Base-by-base conservation (phyloP, 2,113 vertebrate species). In the Peromyscus polionotus region DNA sequence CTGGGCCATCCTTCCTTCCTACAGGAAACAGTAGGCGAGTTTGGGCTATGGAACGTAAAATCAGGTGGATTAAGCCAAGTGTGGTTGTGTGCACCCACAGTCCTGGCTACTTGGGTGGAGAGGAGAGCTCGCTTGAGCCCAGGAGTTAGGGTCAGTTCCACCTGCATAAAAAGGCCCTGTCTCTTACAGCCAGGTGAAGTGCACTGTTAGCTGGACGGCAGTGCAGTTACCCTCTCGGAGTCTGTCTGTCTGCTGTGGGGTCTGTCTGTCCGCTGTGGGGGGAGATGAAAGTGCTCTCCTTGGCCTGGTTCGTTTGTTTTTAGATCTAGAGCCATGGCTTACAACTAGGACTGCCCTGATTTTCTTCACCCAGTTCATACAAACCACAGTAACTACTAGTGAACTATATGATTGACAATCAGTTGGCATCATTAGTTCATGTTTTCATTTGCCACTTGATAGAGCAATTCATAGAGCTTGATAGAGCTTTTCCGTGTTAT, bases 391-490 rank as follows among this genome's bases (percentile, higher is more conserved):
- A 72, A n/a, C 77, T 85, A n/a, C 39, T 68, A 86, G 63, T 67
- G 81, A 85, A 26, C n/a, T 28, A 9, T 45, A 13, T 28, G 84
- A 19, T 22, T 67, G 39, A 65, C 39, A 67, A 26, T n/a, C 24
- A 19, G 4, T 63, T 31, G 59, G 42, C 83, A 67, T 45, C 83
- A 33, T 48, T 85, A 67, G 45, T 86, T 91, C 26, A 61, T 51
- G n/a, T 14, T 84, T 95, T 92, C n/a, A 95, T 90, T 90, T 96
- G 59, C 24, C 20, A 83, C 45, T 89, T 88, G 63, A 86, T 70
- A 70, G 93, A 91, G 57, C 90, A 89, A 3, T 91, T 89, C 28
- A 81, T 67, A 67, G 65, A 31, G 28, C 65, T 67, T 67, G 65
- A 31, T 67, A 68, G 36, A 72, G 31, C 70, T 84, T 86, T 93